Evolutionary conservation across 2,797 vertebrate genomes (phyloP).

Genomic region (Simalia tracyae): DNA sequence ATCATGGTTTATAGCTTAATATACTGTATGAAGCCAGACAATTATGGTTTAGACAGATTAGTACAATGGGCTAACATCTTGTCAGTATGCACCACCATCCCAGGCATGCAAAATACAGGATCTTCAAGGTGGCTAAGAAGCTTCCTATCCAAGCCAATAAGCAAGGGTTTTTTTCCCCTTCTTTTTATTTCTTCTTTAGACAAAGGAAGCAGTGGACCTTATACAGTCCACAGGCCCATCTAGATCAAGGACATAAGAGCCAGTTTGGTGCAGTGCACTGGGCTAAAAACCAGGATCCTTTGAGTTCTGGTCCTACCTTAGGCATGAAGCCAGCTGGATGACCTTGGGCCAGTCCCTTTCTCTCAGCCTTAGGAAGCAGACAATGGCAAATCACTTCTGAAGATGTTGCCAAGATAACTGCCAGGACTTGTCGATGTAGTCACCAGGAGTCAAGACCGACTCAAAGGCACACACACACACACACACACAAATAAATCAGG

Average conservation of each 20-base stretch:
- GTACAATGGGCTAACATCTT: neutral
- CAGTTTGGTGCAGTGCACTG: neutral
- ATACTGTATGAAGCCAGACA: neutral
- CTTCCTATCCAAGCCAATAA: neutral
- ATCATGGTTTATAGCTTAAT: neutral
- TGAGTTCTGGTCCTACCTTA: neutral
- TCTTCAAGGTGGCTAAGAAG: neutral
- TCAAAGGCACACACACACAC: neutral
- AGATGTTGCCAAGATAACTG: neutral
- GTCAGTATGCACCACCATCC: neutral
- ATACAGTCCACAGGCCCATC: neutral
- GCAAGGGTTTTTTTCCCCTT: neutral
- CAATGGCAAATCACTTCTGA: neutral
- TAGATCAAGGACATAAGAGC: neutral
- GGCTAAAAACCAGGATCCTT: neutral
- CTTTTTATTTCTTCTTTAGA: neutral
- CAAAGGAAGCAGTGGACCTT: neutral
- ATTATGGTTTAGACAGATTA: neutral
- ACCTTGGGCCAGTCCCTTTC: neutral
- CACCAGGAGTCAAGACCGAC: too few relatives aligned
- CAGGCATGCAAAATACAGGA: neutral
- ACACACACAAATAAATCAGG: too few relatives aligned
- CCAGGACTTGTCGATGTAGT: too few relatives aligned
- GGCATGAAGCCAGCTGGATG: neutral
- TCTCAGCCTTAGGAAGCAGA: neutral